Conservation (phyloP, 2,888 invertebrate species). For the Drosophila maculinotata region DNA sequence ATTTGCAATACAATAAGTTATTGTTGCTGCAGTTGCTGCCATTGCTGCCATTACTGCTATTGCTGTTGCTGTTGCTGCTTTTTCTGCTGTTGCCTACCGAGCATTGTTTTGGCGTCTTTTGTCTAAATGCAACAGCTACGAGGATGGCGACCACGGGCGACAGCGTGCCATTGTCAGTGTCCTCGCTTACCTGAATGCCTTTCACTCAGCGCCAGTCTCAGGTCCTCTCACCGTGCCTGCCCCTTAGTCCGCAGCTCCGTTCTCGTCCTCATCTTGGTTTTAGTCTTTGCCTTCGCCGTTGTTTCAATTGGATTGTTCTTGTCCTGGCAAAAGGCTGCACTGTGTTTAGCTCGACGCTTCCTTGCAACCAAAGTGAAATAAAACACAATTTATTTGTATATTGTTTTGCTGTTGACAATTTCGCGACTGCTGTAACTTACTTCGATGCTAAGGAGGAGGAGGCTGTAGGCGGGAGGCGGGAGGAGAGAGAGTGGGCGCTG, state of each 20-base stretch:
- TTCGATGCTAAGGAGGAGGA: no score
- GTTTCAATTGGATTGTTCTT: constrained; percentile 17
- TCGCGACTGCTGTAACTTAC: constrained; percentile 20
- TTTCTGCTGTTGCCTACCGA: constrained; percentile 9
- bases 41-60: constrained; percentile 2
- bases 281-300: not conserved
- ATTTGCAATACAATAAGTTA: constrained; percentile 6
- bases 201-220: constrained; percentile 8
- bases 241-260: not conserved
- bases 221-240: not conserved
- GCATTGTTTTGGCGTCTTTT: constrained; percentile 54
- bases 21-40: constrained; percentile 4
- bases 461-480: no score
- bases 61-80: constrained; percentile 3
- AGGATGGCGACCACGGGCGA: constrained; percentile 11
- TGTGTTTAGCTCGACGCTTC: constrained; percentile 35
- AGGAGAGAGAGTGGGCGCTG: constrained; percentile 1
- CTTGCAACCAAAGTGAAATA: constrained; percentile 67
- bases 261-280: not conserved
- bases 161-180: constrained; percentile 47
- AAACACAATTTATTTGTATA: constrained; percentile 69
- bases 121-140: constrained; percentile 56
- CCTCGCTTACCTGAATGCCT: constrained; percentile 59
- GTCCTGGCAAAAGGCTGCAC: constrained; percentile 52
- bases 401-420: constrained; percentile 69